Evolutionary conservation across 2,113 vertebrate genomes (phyloP), one percentile per base, ranked within the genome.

Genomic region (Oryzias javanicus): DNA sequence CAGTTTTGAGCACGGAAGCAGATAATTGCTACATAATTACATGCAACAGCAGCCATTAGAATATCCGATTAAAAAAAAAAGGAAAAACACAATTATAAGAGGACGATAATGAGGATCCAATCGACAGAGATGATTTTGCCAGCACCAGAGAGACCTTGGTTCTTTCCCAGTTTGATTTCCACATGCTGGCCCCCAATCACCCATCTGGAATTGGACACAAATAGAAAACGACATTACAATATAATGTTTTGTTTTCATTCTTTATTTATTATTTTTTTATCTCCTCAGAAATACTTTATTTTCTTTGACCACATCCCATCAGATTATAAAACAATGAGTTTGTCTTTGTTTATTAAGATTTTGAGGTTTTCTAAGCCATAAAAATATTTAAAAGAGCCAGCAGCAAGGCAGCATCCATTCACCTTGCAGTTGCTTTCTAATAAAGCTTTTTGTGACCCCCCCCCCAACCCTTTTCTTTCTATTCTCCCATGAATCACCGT

Each of bases 11-110:
- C 82, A 80, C 84, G 81, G 85, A 86, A 82, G 78, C 86, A 84
- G 79, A 83, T 88, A 89, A 89, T 90, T 90, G 81, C 73, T 80
- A 62, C 77, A 80, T 88, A 89, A 89, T 88, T 83, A 87, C 84
- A 83, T 83, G 84, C 86, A 88, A 88, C 87, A 79, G 68, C 74
- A 78, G 79, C 79, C 75, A 83, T 89, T 90, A 82, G 81, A 83
- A 89, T 83, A 85, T 84, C 70, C 59, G 60, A 79, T 87, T 60
- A 70, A 48, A 74, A 66, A 78, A 68, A 72, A 51, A 66, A 68
- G 71, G 41, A 72, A 74, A 78, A 84, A 75, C 75, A 83, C 73
- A 83, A 88, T 86, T 81, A 86, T 71, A 78, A 76, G 72, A 82
- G 70, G 75, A 77, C 45, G 55, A 72, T 86, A 88, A 89, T 89